A percentile compares a stretch with the other conserved stretches of the same genome.
These are phyloP conservation scores for Drosophila pachea DNA, from an alignment of 1,140 invertebrate genomes.

Conservation along the genomic window DNA sequence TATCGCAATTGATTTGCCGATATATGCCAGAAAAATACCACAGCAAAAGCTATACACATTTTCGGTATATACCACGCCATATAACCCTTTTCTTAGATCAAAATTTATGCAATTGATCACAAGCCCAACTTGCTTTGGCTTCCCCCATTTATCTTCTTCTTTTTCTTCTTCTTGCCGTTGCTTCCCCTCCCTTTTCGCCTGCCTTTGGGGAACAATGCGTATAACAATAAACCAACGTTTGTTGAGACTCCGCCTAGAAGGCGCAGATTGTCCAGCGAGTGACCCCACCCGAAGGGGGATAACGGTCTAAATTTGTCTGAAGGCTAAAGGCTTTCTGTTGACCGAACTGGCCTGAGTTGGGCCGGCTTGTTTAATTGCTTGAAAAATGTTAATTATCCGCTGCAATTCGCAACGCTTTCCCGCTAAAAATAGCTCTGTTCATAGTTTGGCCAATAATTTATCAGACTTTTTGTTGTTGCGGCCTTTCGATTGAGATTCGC, in stretches of 20 bases:
- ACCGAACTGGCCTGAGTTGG: too few relatives aligned
- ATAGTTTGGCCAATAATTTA: conserved; percentile 24
- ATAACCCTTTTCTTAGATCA: too few relatives aligned
- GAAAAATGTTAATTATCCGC: conserved; percentile 30
- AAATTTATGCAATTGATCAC: too few relatives aligned
- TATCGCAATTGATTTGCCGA: too few relatives aligned
- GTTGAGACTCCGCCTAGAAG: too few relatives aligned
- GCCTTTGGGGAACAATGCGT: conserved; percentile 33
- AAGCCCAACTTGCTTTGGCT: neutral
- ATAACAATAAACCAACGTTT: conserved; percentile 53
- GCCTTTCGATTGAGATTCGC: conserved; percentile 27
- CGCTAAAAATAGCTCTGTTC: conserved; percentile 8
- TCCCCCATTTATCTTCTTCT: conserved; percentile 7
- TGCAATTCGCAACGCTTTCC: conserved; percentile 43
- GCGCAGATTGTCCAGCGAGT: too few relatives aligned
- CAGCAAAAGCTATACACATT: too few relatives aligned
- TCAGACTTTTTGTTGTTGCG: conserved; percentile 1
- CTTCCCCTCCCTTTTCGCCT: neutral
- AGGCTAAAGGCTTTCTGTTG: too few relatives aligned
- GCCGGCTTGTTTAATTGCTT: conserved; percentile 19
- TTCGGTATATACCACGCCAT: too few relatives aligned
- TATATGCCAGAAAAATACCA: too few relatives aligned
- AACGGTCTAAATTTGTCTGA: too few relatives aligned
- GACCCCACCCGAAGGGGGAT: too few relatives aligned
- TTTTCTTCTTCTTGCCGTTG: conserved; percentile 20